These are phyloP conservation scores for Stichopus chloronotus DNA, from an alignment of 35 echinoderm and acorn worm genomes.

Conservation along the genomic window DNA sequence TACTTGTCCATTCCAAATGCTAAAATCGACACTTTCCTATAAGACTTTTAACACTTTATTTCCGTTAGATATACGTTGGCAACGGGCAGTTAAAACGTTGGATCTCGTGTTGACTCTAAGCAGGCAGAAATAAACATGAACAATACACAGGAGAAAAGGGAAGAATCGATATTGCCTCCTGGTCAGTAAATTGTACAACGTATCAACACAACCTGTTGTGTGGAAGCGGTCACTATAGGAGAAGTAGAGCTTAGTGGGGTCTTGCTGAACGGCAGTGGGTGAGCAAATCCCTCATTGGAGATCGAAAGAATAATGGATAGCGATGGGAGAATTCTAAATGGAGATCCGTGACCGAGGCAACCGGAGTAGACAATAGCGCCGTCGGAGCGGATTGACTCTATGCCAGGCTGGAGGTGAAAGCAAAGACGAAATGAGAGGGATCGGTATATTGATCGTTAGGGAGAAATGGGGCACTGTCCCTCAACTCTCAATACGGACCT, in stretches of 20 bases:
- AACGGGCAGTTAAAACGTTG: neutral
- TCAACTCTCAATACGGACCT: neutral
- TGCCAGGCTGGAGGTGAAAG: neutral
- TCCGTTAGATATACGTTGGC: conserved; percentile 16
- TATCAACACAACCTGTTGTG: conserved; percentile 18
- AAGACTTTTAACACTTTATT: neutral
- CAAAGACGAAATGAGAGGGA: neutral
- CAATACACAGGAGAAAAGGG: neutral
- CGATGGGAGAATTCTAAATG: neutral
- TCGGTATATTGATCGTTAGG: neutral
- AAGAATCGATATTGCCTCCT: conserved; percentile 27
- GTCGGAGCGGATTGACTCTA: neutral
- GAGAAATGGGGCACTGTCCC: neutral
- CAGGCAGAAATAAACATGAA: neutral
- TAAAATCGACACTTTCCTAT: too few relatives aligned
- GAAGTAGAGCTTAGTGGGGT: neutral
- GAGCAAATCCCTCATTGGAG: neutral
- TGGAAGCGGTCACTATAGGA: neutral
- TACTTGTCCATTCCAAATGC: too few relatives aligned
- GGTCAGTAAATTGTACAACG: neutral
- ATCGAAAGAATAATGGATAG: neutral
- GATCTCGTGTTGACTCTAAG: neutral
- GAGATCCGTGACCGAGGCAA: conserved; percentile 27
- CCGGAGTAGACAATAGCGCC: neutral
- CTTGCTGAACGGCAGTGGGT: neutral